A percentile compares a stretch with the other conserved stretches of the same genome.
These are phyloP conservation scores for Ictidomys tridecemlineatus DNA, from an alignment of 2,113 vertebrate species.

Conservation along the genomic window DNA sequence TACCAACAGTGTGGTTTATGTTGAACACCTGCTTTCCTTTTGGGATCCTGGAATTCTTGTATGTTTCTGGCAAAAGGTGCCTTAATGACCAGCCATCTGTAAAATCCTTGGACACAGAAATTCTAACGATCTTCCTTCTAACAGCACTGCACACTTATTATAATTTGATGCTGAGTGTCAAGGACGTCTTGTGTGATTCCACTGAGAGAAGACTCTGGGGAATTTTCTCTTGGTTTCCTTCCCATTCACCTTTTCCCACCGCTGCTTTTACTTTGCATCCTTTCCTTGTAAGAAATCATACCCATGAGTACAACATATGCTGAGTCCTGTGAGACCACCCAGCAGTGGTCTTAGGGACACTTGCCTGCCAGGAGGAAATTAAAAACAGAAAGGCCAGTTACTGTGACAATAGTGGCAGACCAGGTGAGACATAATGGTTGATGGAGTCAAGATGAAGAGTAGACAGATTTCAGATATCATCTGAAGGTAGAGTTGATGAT, in stretches of 20 bases:
- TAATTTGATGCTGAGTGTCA: not conserved
- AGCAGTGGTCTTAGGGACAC: not conserved
- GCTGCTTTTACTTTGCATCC: not conserved
- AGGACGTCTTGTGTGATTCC: not conserved
- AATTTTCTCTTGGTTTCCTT: not conserved
- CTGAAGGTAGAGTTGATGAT: not conserved
- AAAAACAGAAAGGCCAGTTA: not conserved
- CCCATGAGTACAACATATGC: not conserved
- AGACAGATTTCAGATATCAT: not conserved
- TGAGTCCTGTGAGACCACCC: not conserved
- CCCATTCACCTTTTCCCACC: not conserved
- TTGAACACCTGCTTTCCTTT: not conserved
- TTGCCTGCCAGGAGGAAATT: not conserved
- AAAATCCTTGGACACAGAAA: not conserved
- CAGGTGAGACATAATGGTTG: not conserved
- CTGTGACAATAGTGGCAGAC: not conserved
- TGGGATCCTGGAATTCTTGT: not conserved
- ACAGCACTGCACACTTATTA: not conserved
- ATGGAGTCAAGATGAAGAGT: not conserved
- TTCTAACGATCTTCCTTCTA: not conserved
- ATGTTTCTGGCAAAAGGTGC: not conserved
- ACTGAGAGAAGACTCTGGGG: not conserved
- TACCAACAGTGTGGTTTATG: not conserved
- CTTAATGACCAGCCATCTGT: not conserved
- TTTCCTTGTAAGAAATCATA: not conserved